Evolutionary conservation across 1,140 invertebrate genomes (phyloP).

Genomic region (Medauroidea extradentata): DNA sequence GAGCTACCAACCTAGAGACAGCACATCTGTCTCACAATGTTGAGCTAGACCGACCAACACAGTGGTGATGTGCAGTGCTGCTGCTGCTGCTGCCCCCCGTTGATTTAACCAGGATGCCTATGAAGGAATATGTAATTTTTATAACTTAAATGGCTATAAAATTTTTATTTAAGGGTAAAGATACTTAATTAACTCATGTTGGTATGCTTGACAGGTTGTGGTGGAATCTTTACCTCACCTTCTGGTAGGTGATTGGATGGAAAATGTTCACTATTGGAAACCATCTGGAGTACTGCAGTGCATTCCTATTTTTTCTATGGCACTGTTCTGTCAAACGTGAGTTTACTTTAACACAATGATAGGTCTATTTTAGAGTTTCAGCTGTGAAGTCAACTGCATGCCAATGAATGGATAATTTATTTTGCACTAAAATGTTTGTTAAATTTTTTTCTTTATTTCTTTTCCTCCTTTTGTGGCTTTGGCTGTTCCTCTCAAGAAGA

Average conservation of each 20-base stretch:
- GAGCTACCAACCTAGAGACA: too few relatives aligned
- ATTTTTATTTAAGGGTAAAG: slow-evolving; percentile 20
- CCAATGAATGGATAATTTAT: background rate
- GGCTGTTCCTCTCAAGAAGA: too few relatives aligned
- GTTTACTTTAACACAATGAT: slow-evolving; percentile 30
- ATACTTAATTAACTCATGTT: too few relatives aligned
- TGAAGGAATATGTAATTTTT: too few relatives aligned
- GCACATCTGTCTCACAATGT: too few relatives aligned
- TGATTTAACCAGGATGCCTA: too few relatives aligned
- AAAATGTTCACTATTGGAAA: slow-evolving; percentile 77
- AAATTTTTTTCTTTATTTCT: background rate
- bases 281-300: slow-evolving; percentile 80
- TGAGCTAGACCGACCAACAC: too few relatives aligned
- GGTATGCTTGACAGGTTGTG: too few relatives aligned
- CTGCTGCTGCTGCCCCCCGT: too few relatives aligned
- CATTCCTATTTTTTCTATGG: slow-evolving; percentile 93
- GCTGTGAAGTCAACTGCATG: background rate
- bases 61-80: too few relatives aligned
- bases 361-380: background rate
- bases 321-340: slow-evolving; percentile 90
- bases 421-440: background rate
- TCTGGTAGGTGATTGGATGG: slow-evolving; percentile 65
- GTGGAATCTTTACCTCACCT: slow-evolving; percentile 69
- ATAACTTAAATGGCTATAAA: slow-evolving; percentile 1
- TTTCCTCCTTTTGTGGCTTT: background rate